Conservation (phyloP, 2,797 vertebrate genomes). For the Anisognathus igniventris region DNA sequence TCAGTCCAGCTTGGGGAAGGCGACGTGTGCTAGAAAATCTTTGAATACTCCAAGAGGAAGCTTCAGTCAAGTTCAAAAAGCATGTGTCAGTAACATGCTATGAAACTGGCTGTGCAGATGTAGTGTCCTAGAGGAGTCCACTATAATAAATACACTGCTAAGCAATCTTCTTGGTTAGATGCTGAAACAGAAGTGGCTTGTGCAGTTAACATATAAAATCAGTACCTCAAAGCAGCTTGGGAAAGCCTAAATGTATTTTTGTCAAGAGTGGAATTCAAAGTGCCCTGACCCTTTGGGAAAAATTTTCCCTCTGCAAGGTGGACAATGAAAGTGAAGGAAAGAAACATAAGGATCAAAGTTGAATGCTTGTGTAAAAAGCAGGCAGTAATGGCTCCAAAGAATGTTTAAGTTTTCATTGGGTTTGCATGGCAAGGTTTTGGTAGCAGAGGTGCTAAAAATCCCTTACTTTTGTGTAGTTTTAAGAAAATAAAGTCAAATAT, state of each 20-base stretch:
- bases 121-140: neutral
- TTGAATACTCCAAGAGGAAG: neutral
- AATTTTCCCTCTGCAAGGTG: neutral
- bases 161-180: neutral
- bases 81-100: neutral
- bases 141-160: neutral
- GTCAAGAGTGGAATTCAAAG: neutral
- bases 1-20: neutral
- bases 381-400: neutral
- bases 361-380: neutral
- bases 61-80: neutral
- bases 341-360: neutral
- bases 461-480: neutral
- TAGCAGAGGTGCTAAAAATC: neutral
- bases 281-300: neutral
- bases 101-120: neutral
- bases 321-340: neutral
- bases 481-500: neutral
- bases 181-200: neutral
- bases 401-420: neutral
- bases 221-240: neutral
- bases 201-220: neutral
- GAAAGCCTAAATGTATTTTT: neutral
- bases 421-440: neutral
- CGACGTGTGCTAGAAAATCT: neutral